These are phyloP conservation scores for Rhopalosiphum maidis DNA, from an alignment of 1,140 invertebrate genomes.

Conservation along the genomic window DNA sequence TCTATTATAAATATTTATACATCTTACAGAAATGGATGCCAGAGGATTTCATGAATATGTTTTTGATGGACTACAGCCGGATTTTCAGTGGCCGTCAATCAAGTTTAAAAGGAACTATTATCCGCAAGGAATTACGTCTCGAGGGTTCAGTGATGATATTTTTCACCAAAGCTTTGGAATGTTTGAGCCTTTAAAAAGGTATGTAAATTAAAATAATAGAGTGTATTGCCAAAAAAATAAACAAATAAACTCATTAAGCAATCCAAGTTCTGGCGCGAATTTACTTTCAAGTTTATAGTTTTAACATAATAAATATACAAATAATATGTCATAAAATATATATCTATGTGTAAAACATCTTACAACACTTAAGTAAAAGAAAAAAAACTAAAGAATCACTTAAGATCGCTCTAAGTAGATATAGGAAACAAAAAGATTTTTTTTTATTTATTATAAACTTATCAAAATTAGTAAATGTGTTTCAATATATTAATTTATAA, in stretches of 20 bases:
- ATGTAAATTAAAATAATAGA: not conserved
- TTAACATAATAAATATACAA: too few relatives aligned
- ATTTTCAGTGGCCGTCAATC: slow-evolving; percentile 51
- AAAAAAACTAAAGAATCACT: too few relatives aligned
- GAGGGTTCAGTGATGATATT: slow-evolving; percentile 57
- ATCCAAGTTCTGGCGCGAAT: not conserved
- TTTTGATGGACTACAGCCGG: slow-evolving; percentile 63
- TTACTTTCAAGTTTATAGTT: too few relatives aligned
- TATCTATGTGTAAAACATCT: not conserved
- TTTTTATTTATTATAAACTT: not conserved
- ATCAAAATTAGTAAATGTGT: not conserved
- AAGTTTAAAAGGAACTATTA: slow-evolving; percentile 53
- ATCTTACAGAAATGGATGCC: slow-evolving; percentile 61
- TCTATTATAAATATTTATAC: not conserved
- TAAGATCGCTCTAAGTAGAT: not conserved
- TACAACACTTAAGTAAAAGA: too few relatives aligned
- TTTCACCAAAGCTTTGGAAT: slow-evolving; percentile 56
- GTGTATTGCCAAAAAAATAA: not conserved
- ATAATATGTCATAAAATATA: not conserved
- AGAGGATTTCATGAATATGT: slow-evolving; percentile 66
- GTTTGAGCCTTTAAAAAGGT: slow-evolving; percentile 54
- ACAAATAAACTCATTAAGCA: not conserved
- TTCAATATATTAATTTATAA: not conserved
- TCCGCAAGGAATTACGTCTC: slow-evolving; percentile 55
- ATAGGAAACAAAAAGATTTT: not conserved